Evolutionary conservation across 1,140 invertebrate species (phyloP), one percentile per base, ranked within the genome.

Genomic region (Microplitis mediator): DNA sequence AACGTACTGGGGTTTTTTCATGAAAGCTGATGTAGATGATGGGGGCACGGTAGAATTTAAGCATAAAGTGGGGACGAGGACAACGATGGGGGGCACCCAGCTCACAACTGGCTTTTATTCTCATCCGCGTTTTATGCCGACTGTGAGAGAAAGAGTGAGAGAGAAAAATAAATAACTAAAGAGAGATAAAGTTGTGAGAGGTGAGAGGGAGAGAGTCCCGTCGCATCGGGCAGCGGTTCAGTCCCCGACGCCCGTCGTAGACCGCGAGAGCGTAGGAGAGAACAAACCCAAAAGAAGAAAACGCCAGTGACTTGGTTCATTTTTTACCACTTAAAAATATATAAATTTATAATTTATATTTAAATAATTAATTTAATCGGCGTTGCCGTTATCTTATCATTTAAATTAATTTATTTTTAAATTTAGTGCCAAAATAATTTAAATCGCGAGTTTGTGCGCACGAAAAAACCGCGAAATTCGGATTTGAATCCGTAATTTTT

Each of bases 161-260:
- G 54, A 74, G 69, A 52, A 68, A 11, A 39, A 9, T 58, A 34
- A 45, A 34, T 50, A 54, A 62, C 14, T 71, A 63, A 62, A 54
- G 39, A 60, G 39, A 69, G 54, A 56, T 31, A 68, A 58, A 68
- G 69, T 36, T 51, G 52, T 61, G 39, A 66, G 52, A 74, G 72
- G 54, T 64, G 13, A 60, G 36, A 68, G 69, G 73, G 68, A 69
- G 56, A 77, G 73, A 75, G 72, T 74, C 76, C 71, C 69, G 60
- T 23, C 39, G 56, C 64, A 16, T 31, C 63, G 52, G 73, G 52
- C 50, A 64, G 62, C 60, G 70, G 68, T 54, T 74, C 74, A 75
- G 74, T 73, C 73, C 73, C 66, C 73, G 54, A 73, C 50, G 71
- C 76, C 58, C 54, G 61, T 61, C 54, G 61, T 61, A 58, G 73